These are phyloP conservation scores for Solenopsis fugax DNA, from an alignment of 1,140 invertebrate genomes.

Conservation along the genomic window DNA sequence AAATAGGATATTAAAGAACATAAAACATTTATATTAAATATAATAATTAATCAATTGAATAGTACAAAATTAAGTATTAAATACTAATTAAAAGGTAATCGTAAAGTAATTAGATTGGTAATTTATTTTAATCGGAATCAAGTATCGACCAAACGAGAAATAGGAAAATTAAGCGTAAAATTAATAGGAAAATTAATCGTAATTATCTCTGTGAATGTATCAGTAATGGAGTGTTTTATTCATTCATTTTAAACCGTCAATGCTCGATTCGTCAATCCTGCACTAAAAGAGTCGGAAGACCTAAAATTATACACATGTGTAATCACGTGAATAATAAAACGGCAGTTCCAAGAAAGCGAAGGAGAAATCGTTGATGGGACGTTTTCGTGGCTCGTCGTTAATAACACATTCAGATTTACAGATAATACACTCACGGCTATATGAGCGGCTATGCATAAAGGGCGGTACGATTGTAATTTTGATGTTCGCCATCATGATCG, in stretches of 20 bases:
- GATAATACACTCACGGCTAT: slow-evolving; percentile 19
- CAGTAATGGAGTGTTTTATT: background rate
- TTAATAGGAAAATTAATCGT: slow-evolving; percentile 9
- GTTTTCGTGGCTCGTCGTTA: slow-evolving; percentile 39
- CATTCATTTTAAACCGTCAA: slow-evolving; percentile 13
- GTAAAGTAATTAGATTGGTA: background rate
- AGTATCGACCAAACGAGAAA: background rate
- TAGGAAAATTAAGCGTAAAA: background rate
- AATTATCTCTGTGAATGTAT: background rate
- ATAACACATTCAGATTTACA: slow-evolving; percentile 34
- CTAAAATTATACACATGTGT: slow-evolving; percentile 52
- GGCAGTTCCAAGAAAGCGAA: slow-evolving; percentile 36
- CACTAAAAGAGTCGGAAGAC: slow-evolving; percentile 7
- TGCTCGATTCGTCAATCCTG: background rate
- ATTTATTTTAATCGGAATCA: background rate
- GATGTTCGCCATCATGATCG: background rate
- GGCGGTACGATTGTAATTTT: slow-evolving; percentile 34
- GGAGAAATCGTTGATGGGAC: slow-evolving; percentile 67
- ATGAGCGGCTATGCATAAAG: background rate
- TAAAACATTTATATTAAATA: background rate
- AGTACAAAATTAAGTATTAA: slow-evolving; percentile 3
- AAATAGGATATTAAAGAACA: background rate
- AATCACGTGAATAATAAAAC: slow-evolving; percentile 52
- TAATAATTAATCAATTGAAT: background rate
- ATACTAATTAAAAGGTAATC: background rate